These are phyloP conservation scores for Microhierax caerulescens DNA, from an alignment of 2,797 vertebrate species.

Conservation along the genomic window DNA sequence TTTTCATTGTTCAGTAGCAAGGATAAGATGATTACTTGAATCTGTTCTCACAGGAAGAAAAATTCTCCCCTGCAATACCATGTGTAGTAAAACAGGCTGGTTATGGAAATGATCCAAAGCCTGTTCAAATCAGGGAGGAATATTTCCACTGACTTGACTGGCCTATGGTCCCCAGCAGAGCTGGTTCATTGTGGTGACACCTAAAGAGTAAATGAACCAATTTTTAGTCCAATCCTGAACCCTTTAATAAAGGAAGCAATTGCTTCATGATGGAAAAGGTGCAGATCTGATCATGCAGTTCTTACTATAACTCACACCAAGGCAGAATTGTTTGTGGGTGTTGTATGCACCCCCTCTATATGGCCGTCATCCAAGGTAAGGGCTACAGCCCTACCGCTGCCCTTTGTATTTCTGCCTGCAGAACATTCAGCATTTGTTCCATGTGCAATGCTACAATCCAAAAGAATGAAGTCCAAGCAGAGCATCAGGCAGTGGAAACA, in stretches of 20 bases:
- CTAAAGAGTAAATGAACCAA: background rate
- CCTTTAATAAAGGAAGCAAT: background rate
- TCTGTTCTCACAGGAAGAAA: background rate
- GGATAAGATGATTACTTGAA: background rate
- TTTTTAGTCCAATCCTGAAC: background rate
- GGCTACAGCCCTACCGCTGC: background rate
- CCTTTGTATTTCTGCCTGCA: background rate
- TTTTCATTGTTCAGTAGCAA: background rate
- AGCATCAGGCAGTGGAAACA: background rate
- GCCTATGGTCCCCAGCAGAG: background rate
- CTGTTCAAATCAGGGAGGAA: background rate
- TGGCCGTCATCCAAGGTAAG: background rate
- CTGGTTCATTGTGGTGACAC: background rate
- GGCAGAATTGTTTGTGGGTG: background rate
- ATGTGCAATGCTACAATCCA: background rate
- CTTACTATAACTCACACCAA: rapidly evolving
- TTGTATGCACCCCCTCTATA: background rate
- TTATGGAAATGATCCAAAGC: background rate
- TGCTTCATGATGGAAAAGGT: background rate
- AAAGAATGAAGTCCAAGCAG: background rate
- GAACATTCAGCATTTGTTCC: background rate
- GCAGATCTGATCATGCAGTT: rapidly evolving
- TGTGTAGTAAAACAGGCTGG: background rate
- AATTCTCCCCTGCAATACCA: background rate
- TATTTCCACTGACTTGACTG: background rate